Evolutionary conservation across 1,140 invertebrate genomes (phyloP).

Genomic region (Chironomus tepperi): DNA sequence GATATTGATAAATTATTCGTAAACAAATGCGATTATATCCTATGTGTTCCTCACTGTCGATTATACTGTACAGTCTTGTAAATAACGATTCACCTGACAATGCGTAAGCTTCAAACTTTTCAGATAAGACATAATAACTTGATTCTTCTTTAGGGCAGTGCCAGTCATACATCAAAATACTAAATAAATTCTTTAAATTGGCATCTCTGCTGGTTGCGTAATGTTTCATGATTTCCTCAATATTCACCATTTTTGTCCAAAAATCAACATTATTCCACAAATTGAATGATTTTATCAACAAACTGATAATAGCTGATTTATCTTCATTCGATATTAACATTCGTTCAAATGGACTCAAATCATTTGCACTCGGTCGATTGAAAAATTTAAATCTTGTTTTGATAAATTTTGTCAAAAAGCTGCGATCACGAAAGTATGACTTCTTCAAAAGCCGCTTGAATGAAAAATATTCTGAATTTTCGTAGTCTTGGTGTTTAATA

Average conservation of each 20-base stretch:
- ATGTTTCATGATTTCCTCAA: neutral
- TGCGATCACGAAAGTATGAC: no score
- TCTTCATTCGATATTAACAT: neutral
- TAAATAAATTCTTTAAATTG: neutral
- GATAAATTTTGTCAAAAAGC: no score
- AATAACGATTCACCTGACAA: neutral
- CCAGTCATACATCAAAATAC: neutral
- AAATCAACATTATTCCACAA: neutral
- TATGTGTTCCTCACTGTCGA: neutral
- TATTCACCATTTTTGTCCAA: neutral
- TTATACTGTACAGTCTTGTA: neutral
- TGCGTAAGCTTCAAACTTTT: neutral
- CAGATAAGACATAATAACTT: neutral
- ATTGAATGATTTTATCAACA: neutral
- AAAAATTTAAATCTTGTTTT: no score
- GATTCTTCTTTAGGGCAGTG: neutral
- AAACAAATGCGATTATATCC: neutral
- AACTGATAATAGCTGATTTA: neutral
- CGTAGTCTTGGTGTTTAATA: no score
- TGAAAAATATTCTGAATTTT: no score
- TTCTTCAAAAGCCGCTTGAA: no score
- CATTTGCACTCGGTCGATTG: no score
- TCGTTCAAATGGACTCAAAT: neutral
- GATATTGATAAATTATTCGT: neutral
- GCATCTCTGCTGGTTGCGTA: neutral